Evolutionary conservation across 2,113 vertebrate species (phyloP).

Genomic region (Polyodon spathula): DNA sequence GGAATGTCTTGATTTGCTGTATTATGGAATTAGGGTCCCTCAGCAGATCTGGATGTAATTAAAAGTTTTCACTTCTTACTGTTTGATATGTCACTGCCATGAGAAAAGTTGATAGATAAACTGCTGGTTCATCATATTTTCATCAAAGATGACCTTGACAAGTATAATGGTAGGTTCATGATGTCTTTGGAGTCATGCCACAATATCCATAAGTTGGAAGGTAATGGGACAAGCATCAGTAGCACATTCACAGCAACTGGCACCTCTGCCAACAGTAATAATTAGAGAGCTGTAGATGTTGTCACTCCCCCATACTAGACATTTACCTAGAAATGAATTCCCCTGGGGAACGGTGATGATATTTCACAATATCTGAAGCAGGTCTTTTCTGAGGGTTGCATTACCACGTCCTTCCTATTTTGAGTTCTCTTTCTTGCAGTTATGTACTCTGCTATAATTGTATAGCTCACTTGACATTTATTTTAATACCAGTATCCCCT

Average conservation of each 20-base stretch:
- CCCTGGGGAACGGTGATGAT: conserved; percentile 31
- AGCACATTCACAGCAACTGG: conserved; percentile 27
- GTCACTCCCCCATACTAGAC: conserved; percentile 26
- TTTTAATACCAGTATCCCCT: conserved; percentile 21
- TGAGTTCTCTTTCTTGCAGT: conserved; percentile 20
- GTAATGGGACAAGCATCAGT: conserved; percentile 48
- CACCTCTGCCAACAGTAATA: conserved; percentile 41
- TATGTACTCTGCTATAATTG: conserved; percentile 16
- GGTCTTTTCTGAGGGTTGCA: conserved; percentile 27
- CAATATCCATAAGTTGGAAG: conserved; percentile 46
- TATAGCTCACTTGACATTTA: conserved; percentile 4
- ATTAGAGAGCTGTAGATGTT: conserved; percentile 22
- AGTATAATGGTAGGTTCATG: conserved; percentile 34
- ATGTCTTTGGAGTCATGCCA: conserved; percentile 53
- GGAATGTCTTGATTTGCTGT: conserved; percentile 57
- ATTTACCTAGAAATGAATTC: conserved; percentile 43
- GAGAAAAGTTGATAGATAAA: conserved; percentile 39
- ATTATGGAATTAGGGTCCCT: conserved; percentile 49
- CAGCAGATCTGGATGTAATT: conserved; percentile 43
- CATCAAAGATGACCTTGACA: conserved; percentile 60
- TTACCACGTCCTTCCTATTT: conserved; percentile 19
- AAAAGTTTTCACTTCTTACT: conserved; percentile 44
- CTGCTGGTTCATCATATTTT: conserved; percentile 58
- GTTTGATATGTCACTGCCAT: conserved; percentile 41
- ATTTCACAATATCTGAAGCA: conserved; percentile 26